Evolutionary conservation across 2,888 invertebrate genomes (phyloP), one percentile per base, ranked within the genome.

Genomic region (Latheticus oryzae): DNA sequence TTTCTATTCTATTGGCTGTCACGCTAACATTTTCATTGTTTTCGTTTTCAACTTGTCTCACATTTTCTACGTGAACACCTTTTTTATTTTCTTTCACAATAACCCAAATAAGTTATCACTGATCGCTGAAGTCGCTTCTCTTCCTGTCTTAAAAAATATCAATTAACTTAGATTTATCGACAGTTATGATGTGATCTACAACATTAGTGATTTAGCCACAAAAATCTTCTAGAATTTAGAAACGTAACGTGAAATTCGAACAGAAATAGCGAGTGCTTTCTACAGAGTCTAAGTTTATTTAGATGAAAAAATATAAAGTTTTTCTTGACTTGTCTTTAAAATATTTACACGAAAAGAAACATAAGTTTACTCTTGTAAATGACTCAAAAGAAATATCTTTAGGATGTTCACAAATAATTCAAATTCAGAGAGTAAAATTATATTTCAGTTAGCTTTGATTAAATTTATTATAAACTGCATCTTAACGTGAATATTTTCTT

Each of bases 81-180:
- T 30, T 30, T 30, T 30, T 30, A 30, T 30, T 30, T 30, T 30
- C 30, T 8, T 12, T 30, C 30, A 12, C 8, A 13, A 30, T 12
- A 30, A 30, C 11, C 11, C 30, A 26, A 26, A 26, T 26, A 26
- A 13, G 12, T 4, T 5, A 30, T 30, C 30, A 30, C 13, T 13
- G 30, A 30, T 30, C 30, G 12, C 11, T 12, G 3, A 30, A 26
- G 2, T 26, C 4, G n/a, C 26, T 26, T 26, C 26, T 4, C 11
- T 11, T 13, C 2, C 8, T 8, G 3, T 13, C n/a, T 8, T 5
- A 11, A 35, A 35, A 35, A 35, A 35, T 35, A 13, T 35, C 35
- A 15, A 32, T 35, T 15, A 35, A 35, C 15, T 16, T 15, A 35
- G 35, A 35, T 35, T 35, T 15, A 35, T 19, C 21, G 37, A 37